These are phyloP conservation scores for Podarcis lilfordi DNA, from an alignment of 2,797 vertebrate genomes.

Conservation along the genomic window DNA sequence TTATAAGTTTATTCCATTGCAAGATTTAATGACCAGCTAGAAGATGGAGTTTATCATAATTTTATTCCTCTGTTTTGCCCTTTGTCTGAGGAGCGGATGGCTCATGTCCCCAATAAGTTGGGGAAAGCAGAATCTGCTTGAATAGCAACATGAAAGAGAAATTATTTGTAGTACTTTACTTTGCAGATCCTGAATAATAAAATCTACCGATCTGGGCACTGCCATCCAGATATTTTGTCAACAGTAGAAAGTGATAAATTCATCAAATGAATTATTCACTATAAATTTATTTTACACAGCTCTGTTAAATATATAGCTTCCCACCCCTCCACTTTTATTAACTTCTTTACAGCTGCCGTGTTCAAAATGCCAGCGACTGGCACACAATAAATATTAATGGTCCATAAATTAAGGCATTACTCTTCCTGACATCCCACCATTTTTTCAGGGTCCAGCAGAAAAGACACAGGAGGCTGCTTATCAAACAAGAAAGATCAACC, in stretches of 20 bases:
- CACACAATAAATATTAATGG: constrained; percentile 68
- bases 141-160: not conserved
- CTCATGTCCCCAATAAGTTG: not conserved
- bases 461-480: constrained; percentile 46
- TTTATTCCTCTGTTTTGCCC: not conserved
- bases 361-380: constrained; percentile 32
- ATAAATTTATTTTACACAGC: constrained; percentile 29
- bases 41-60: not conserved
- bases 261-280: constrained; percentile 30
- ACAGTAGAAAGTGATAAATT: constrained; percentile 13
- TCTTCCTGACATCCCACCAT: constrained; percentile 62
- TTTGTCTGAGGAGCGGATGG: not conserved
- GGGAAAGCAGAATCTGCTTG: not conserved
- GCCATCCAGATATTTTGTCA: constrained; percentile 23
- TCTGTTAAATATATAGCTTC: constrained; percentile 37
- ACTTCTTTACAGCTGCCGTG: constrained; percentile 36
- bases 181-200: constrained; percentile 15
- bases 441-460: constrained; percentile 49
- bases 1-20: not conserved
- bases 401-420: constrained; percentile 69
- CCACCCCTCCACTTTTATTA: constrained; percentile 28
- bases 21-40: too few relatives aligned
- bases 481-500: not conserved
- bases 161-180: not conserved
- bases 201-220: not conserved